Percentiles rank a stretch among this genome's conserved stretches.
Evolutionary conservation across 1,140 invertebrate species (phyloP).

Genomic region (Archivesica marissinica): DNA sequence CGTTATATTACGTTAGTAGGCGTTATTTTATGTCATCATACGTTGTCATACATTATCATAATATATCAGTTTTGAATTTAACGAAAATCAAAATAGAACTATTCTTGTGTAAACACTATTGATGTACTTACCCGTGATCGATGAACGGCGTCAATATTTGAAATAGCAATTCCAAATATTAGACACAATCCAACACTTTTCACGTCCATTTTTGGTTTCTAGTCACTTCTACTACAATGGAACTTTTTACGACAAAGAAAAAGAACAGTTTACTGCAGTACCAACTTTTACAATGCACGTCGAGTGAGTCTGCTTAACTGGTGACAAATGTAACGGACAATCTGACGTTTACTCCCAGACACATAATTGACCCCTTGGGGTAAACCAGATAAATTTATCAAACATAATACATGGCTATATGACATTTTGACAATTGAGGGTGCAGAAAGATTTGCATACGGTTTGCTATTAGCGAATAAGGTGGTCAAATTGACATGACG

Average conservation of each 20-base stretch:
- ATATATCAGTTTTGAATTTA: too few species aligned
- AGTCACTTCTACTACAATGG: background rate
- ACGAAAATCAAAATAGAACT: too few species aligned
- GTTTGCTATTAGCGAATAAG: background rate
- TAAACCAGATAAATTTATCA: background rate
- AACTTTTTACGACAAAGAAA: background rate
- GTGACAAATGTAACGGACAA: too few species aligned
- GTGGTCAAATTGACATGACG: background rate
- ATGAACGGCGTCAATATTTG: background rate
- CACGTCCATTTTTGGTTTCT: slow-evolving; percentile 12
- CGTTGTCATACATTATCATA: too few species aligned
- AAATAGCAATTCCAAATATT: background rate
- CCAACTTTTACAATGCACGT: too few species aligned
- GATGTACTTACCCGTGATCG: background rate
- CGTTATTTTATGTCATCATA: too few species aligned
- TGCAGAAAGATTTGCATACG: slow-evolving; percentile 5
- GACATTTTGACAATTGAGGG: background rate
- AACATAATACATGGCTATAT: background rate
- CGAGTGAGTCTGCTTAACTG: too few species aligned
- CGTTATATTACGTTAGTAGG: too few species aligned
- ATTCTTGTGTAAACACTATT: too few species aligned
- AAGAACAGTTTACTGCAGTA: background rate
- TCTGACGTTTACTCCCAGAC: background rate
- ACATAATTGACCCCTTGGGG: background rate
- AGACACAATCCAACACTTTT: background rate